Evolutionary conservation across 2,797 vertebrate species (phyloP), one percentile per base, ranked within the genome.

Genomic region (Leucoraja ocellata): DNA sequence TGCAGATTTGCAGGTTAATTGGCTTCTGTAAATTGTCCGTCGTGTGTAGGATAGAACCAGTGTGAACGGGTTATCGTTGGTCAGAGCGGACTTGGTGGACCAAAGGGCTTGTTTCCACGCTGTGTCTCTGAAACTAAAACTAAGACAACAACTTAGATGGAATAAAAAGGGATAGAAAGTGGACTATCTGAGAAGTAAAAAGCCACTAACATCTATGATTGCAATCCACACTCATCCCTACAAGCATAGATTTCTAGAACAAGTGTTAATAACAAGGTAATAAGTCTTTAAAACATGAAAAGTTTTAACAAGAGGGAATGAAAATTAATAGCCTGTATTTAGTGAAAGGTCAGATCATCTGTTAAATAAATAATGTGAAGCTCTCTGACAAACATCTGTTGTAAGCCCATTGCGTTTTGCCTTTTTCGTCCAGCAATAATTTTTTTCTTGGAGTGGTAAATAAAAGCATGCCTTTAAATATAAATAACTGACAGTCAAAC

Each of bases 401-500:
- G n/a, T n/a, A n/a, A 76, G 23, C 39, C 13, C 65, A 71, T 10
- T 23, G 16, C 10, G 76, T n/a, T 58, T 76, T 73, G 81, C 71
- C 39, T 23, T 92, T 74, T 23, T 25, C 36, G 54, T 92, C 36
- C 46, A 28, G 90, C 23, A 74, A 39, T 76, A 74, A 54, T 54
- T 76, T 54, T n/a, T 90, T 74, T 71, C 54, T 92, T 28, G 68
- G 46, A 25, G 11, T 39, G 46, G 21, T 92, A 92, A 39, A 23
- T 92, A 28, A 74, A 54, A 76, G 39, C 71, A 74, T 74, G 39
- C 6, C 25, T 54, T 76, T 92, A 54, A 92, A 74, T 92, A 92
- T 92, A 92, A 92, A 92, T 76, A 74, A 92, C 90, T 92, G 90
- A 92, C 90, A 54, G 39, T 76, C 16, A 74, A 58, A 92, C 71